These are phyloP conservation scores for Allygus modestus DNA, from an alignment of 2,888 invertebrate genomes.

Conservation along the genomic window DNA sequence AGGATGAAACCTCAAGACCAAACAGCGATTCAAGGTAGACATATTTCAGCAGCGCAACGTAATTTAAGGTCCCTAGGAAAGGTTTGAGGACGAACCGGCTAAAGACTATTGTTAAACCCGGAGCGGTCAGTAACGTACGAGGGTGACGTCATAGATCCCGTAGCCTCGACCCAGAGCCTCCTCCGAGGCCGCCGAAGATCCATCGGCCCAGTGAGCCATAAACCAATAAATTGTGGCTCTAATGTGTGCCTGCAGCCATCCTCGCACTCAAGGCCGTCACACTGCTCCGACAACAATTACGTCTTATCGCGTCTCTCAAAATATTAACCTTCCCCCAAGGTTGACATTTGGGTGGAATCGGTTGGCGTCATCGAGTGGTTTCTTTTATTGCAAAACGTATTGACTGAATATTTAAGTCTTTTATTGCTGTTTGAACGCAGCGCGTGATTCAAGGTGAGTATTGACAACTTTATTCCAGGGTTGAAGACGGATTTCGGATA, in stretches of 20 bases:
- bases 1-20: too few relatives aligned
- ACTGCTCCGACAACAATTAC: background rate
- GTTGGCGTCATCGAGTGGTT: background rate
- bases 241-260: constrained; percentile 33
- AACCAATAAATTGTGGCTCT: constrained; percentile 33
- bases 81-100: background rate
- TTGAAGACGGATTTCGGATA: too few relatives aligned
- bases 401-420: background rate
- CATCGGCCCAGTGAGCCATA: constrained; percentile 29
- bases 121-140: constrained; percentile 5
- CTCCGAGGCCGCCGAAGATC: constrained; percentile 4
- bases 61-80: background rate
- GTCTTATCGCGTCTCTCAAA: constrained; percentile 9
- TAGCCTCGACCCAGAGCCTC: constrained; percentile 6
- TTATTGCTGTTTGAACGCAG: background rate
- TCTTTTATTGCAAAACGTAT: background rate
- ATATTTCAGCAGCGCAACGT: background rate
- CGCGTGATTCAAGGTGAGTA: too few relatives aligned
- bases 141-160: background rate
- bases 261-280: background rate
- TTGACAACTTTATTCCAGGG: too few relatives aligned
- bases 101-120: constrained; percentile 7
- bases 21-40: background rate
- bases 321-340: background rate
- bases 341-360: constrained; percentile 1